Evolutionary conservation across 2,797 vertebrate genomes (phyloP).

Genomic region (Liasis olivaceus): DNA sequence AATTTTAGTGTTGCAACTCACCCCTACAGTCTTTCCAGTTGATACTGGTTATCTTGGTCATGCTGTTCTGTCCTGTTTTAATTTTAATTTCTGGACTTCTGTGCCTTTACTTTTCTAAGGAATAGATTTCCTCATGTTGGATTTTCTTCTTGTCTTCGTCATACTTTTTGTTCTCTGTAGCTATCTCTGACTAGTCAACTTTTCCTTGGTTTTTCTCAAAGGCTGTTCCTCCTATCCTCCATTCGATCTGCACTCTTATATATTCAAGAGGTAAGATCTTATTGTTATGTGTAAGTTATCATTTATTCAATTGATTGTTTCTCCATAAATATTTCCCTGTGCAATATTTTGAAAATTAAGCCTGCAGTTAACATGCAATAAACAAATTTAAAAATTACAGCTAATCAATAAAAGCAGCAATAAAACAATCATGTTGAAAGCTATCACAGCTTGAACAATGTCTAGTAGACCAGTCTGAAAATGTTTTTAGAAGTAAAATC

Average conservation of each 20-base stretch:
- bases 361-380: background rate
- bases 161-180: constrained; percentile 58
- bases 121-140: constrained; percentile 28
- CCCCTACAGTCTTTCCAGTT: background rate
- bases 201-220: constrained; percentile 56
- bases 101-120: constrained; percentile 42
- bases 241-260: constrained; percentile 49
- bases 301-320: background rate
- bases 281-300: background rate
- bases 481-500: background rate
- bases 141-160: constrained; percentile 45
- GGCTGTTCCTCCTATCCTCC: constrained; percentile 60
- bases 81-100: constrained; percentile 11
- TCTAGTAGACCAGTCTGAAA: background rate
- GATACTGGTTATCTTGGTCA: background rate
- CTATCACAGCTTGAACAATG: background rate
- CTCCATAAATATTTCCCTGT: background rate
- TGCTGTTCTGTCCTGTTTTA: background rate
- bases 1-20: background rate
- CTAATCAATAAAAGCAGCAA: background rate
- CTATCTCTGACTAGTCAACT: constrained; percentile 56
- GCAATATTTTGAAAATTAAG: background rate
- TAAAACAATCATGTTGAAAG: background rate
- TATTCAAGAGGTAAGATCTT: constrained; percentile 65
- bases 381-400: background rate